Evolutionary conservation across 1,140 invertebrate genomes (phyloP).

Genomic region (Procambarus clarkii): DNA sequence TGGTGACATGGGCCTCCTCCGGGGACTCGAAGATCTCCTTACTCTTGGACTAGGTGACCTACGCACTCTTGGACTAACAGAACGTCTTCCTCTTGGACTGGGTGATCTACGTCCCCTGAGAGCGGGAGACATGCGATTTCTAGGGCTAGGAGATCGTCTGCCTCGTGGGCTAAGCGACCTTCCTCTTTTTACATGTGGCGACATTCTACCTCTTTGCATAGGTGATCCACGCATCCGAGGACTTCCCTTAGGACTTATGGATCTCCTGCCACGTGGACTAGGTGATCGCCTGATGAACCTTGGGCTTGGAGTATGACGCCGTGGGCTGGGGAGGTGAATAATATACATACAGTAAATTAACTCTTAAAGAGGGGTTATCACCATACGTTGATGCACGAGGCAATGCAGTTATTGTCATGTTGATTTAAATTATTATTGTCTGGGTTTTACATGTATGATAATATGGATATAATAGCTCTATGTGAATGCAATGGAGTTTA

Average conservation of each 20-base stretch:
- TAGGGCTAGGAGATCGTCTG: slow-evolving; percentile 45
- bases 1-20: slow-evolving; percentile 41
- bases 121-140: slow-evolving; percentile 41
- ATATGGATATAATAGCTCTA: too few relatives aligned
- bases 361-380: too few relatives aligned
- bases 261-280: slow-evolving; percentile 36
- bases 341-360: too few relatives aligned
- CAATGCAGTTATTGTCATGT: too few relatives aligned
- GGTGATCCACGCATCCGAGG: slow-evolving; percentile 73
- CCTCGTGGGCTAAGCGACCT: slow-evolving; percentile 58
- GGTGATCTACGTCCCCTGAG: slow-evolving; percentile 59
- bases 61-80: slow-evolving; percentile 66
- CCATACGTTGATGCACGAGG: too few relatives aligned
- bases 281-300: slow-evolving; percentile 39
- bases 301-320: slow-evolving; percentile 75
- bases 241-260: slow-evolving; percentile 47
- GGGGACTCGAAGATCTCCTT: slow-evolving; percentile 60
- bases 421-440: too few relatives aligned
- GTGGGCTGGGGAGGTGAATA: slow-evolving; percentile 74
- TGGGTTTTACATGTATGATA: too few relatives aligned
- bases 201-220: slow-evolving; percentile 55
- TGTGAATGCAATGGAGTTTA: too few relatives aligned
- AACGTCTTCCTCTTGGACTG: slow-evolving; percentile 52
- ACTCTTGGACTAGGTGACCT: slow-evolving; percentile 52
- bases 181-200: slow-evolving; percentile 41